A percentile compares a stretch with the other conserved stretches of the same genome.
These are phyloP conservation scores for Mnemiopsis leidyi DNA, from an alignment of 37 sponge, comb jelly and placozoan genomes.

Conservation along the genomic window DNA sequence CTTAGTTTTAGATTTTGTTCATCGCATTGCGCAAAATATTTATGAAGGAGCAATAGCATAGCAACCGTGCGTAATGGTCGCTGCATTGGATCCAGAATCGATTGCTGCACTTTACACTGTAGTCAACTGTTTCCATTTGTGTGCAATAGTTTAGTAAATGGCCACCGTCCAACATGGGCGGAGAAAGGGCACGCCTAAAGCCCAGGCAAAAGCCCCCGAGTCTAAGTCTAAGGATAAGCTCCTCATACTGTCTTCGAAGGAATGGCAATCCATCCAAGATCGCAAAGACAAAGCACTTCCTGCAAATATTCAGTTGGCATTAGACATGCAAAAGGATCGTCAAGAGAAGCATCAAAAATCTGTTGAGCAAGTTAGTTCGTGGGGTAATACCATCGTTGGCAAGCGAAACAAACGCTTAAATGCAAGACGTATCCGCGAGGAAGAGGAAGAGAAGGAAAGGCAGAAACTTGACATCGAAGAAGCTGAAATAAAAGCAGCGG, in stretches of 20 bases:
- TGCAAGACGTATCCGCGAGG: conserved; percentile 7
- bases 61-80: conserved; percentile 2
- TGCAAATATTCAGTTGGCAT: background rate
- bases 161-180: conserved; percentile 58
- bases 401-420: conserved; percentile 40
- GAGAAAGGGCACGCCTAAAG: conserved; percentile 27
- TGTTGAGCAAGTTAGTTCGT: conserved; percentile 18
- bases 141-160: background rate
- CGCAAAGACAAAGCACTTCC: conserved; percentile 22
- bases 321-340: conserved; percentile 6
- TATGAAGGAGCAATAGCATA: conserved; percentile 18
- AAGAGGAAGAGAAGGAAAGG: conserved; percentile 40
- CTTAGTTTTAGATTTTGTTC: background rate
- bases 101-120: background rate
- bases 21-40: background rate
- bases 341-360: conserved; percentile 25
- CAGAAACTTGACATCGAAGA: conserved; percentile 77
- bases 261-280: conserved; percentile 24
- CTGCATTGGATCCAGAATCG: background rate
- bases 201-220: background rate
- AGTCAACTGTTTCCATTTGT: background rate
- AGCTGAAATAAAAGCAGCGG: conserved; percentile 77
- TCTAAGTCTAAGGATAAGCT: conserved; percentile 17
- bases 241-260: conserved; percentile 17
- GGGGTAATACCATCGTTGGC: conserved; percentile 61